phyloP scores from a whole-genome alignment of 2,888 invertebrate species.

The Euzophera pinguis region DNA sequence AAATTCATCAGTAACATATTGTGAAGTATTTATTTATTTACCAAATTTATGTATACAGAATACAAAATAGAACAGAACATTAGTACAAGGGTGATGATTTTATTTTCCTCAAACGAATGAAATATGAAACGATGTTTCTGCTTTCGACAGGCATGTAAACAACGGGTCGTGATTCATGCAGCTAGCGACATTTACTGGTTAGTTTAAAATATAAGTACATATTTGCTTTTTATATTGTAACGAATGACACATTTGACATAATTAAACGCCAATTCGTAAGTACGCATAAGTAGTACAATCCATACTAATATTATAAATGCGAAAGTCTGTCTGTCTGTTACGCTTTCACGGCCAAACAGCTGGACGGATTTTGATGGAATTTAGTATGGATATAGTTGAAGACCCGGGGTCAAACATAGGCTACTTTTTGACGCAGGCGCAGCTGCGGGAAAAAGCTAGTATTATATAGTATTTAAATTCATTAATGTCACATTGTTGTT shows the following conservation, averaged over 20 bases:
- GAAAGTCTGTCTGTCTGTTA: no score
- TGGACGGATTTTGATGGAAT: no score
- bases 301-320: no score
- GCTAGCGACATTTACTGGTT: conserved; percentile 37
- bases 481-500: background rate
- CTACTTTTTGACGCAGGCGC: no score
- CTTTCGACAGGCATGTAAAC: conserved; percentile 45
- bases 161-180: conserved; percentile 49
- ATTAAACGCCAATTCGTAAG: conserved; percentile 24
- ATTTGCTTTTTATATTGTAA: conserved; percentile 36
- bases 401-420: no score
- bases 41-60: no score
- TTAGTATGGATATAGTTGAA: no score
- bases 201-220: conserved; percentile 26
- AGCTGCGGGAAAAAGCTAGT: no score
- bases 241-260: conserved; percentile 46
- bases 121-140: conserved; percentile 24
- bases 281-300: conserved; percentile 13
- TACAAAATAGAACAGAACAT: no score
- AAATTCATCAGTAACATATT: background rate
- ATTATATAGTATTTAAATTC: conserved; percentile 15
- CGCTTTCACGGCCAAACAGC: no score
- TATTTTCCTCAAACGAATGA: background rate
- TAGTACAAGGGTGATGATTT: background rate
- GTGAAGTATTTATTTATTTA: background rate